Percentiles rank a stretch among this genome's conserved stretches.
phyloP scores from a whole-genome alignment of 2,797 vertebrate genomes.

The Falco berigora region DNA sequence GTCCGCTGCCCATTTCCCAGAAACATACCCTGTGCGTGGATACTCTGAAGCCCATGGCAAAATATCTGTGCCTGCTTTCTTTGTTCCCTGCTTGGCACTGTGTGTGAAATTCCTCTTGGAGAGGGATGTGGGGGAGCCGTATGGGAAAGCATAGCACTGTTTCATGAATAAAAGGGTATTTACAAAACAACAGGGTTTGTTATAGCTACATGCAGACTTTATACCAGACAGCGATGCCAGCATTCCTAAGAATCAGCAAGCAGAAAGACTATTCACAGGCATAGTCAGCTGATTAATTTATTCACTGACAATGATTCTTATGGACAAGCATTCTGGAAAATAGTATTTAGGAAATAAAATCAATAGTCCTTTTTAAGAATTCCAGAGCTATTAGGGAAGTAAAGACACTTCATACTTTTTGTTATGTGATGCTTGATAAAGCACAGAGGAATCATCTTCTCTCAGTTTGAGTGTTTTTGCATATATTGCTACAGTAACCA shows the following conservation, averaged over 20 bases:
- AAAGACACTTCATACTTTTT: background rate
- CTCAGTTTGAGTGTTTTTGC: background rate
- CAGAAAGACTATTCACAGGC: slow-evolving; percentile 28
- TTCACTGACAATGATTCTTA: slow-evolving; percentile 12
- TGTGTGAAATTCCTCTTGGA: background rate
- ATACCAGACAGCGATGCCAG: background rate
- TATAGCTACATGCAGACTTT: slow-evolving; percentile 19
- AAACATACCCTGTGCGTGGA: background rate
- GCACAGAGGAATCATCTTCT: background rate
- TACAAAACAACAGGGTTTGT: slow-evolving; percentile 41
- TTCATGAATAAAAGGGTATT: slow-evolving; percentile 33
- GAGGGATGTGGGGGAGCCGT: background rate
- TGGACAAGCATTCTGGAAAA: background rate
- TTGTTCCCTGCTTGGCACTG: background rate
- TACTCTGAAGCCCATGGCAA: background rate
- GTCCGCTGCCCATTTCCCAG: background rate
- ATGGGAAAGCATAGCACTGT: background rate
- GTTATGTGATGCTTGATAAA: slow-evolving; percentile 12
- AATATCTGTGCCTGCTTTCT: background rate
- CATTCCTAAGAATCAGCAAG: slow-evolving; percentile 14
- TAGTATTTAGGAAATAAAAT: slow-evolving; percentile 29
- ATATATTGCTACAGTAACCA: background rate
- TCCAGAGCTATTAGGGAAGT: background rate
- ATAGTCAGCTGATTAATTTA: slow-evolving; percentile 16
- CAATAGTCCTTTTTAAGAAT: slow-evolving; percentile 1